phyloP scores from a whole-genome alignment of 2,797 vertebrate genomes.

The Epinephelus malabaricus region DNA sequence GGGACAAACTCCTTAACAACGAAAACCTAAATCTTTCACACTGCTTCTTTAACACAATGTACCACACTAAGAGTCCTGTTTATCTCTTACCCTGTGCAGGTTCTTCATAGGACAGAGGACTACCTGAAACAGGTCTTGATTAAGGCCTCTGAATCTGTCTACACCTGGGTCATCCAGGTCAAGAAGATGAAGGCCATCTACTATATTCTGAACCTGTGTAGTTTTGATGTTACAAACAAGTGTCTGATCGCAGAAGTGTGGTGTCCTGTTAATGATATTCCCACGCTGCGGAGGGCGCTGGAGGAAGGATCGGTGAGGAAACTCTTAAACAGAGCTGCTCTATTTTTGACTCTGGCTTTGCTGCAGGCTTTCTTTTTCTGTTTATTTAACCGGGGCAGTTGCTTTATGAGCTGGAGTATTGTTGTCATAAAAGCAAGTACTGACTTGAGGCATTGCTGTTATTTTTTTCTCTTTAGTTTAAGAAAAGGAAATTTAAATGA shows the following conservation, averaged over 20 bases:
- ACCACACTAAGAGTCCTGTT: neutral
- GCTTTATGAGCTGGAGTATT: neutral
- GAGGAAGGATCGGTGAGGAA: conserved; percentile 95
- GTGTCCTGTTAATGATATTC: conserved; percentile 93
- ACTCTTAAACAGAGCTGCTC: neutral
- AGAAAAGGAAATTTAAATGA: neutral
- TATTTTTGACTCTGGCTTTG: neutral
- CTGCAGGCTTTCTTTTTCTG: conserved; percentile 9
- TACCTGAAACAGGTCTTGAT: conserved; percentile 94
- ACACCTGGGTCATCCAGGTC: conserved; percentile 93
- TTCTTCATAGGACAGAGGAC: conserved; percentile 95
- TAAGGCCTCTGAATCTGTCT: conserved; percentile 94
- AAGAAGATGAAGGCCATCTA: conserved; percentile 99
- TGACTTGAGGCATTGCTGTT: neutral
- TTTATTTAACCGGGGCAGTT: conserved; percentile 3
- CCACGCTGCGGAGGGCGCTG: conserved; percentile 87
- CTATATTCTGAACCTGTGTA: conserved; percentile 96
- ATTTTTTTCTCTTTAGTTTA: neutral
- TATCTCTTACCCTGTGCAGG: conserved; percentile 80
- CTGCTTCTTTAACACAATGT: too few relatives aligned
- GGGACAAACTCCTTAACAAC: too few relatives aligned
- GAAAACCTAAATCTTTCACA: too few relatives aligned
- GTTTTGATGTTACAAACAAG: conserved; percentile 98
- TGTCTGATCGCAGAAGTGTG: conserved; percentile 98
- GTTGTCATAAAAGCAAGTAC: conserved; percentile 15